Percentiles rank a stretch among this genome's conserved stretches.
Conservation (phyloP, 2,113 vertebrate genomes). For the Geococcyx californianus region DNA sequence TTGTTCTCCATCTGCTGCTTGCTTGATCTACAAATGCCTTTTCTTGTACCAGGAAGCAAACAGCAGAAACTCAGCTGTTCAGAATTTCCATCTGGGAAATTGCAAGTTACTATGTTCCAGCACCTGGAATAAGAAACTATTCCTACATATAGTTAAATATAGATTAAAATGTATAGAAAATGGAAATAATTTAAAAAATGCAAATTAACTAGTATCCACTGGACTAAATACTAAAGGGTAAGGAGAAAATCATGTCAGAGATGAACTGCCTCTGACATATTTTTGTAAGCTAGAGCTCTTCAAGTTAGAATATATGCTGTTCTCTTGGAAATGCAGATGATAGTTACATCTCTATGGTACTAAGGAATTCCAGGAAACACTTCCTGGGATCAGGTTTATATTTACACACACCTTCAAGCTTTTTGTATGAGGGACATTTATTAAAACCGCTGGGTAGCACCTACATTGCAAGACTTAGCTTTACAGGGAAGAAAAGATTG, state of each 20-base stretch:
- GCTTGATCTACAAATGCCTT: constrained; percentile 66
- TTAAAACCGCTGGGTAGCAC: neutral
- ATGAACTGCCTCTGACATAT: neutral
- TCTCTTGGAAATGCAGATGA: neutral
- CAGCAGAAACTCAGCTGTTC: constrained; percentile 58
- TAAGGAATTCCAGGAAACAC: neutral
- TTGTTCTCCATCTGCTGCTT: constrained; percentile 63
- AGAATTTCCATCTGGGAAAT: constrained; percentile 41
- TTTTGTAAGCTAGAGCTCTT: neutral
- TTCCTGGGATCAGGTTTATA: neutral
- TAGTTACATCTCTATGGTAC: neutral
- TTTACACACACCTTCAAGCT: neutral
- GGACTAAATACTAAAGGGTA: neutral
- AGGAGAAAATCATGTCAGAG: neutral
- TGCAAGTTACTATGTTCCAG: neutral
- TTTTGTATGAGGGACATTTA: neutral
- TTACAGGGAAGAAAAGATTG: neutral
- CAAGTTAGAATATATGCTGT: neutral
- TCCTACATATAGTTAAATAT: neutral
- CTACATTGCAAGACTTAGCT: neutral
- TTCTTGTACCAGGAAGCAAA: constrained; percentile 61
- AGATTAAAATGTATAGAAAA: neutral
- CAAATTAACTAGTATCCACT: neutral
- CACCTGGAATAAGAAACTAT: neutral
- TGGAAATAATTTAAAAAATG: neutral